These are phyloP conservation scores for Brachynemurus nebulosus DNA, from an alignment of 2,888 invertebrate genomes.

Conservation along the genomic window DNA sequence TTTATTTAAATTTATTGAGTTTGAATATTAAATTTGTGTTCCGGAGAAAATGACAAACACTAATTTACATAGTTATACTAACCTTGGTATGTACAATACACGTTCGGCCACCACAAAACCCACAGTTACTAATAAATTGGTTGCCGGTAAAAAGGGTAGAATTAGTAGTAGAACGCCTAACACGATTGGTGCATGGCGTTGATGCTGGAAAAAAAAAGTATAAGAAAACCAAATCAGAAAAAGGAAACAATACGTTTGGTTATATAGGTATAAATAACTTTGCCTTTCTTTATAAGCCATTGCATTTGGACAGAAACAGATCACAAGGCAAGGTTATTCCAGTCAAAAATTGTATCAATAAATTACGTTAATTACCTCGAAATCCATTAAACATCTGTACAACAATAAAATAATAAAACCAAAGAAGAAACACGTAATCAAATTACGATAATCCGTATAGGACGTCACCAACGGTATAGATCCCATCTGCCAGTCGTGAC, in stretches of 20 bases:
- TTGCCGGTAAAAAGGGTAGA: constrained; percentile 74
- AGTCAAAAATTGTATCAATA: not conserved
- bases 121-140: constrained; percentile 67
- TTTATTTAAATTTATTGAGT: too few relatives aligned
- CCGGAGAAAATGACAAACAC: too few relatives aligned
- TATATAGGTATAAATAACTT: not conserved
- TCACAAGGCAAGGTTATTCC: not conserved
- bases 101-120: constrained; percentile 80
- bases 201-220: constrained; percentile 37
- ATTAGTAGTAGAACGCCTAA: constrained; percentile 58
- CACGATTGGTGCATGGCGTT: constrained; percentile 51
- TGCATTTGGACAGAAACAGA: not conserved
- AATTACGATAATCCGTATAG: constrained; percentile 54
- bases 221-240: not conserved
- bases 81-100: constrained; percentile 80
- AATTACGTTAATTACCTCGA: constrained; percentile 56
- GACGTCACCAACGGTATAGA: constrained; percentile 66
- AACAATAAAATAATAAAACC: constrained; percentile 44
- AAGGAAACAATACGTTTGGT: too few relatives aligned
- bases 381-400: constrained; percentile 47
- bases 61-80: constrained; percentile 20
- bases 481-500: constrained; percentile 86
- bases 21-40: too few relatives aligned
- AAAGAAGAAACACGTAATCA: constrained; percentile 55
- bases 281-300: not conserved